A percentile compares a stretch with the other conserved stretches of the same genome.
Evolutionary conservation across 2,797 vertebrate genomes (phyloP).

Genomic region (Peromyscus nudipes): DNA sequence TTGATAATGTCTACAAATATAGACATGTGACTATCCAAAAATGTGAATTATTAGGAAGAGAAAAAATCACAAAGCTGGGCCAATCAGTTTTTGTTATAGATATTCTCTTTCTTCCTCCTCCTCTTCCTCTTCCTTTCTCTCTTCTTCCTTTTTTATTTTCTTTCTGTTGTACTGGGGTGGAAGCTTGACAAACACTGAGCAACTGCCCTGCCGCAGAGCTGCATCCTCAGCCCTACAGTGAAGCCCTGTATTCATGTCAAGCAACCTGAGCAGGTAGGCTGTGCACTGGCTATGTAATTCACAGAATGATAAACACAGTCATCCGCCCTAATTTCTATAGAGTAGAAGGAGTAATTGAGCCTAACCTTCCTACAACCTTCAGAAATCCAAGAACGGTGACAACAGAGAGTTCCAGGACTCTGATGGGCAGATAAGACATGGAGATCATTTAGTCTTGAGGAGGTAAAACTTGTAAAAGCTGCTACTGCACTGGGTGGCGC

Average conservation of each 20-base stretch:
- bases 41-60: constrained; percentile 18
- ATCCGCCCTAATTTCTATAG: not conserved
- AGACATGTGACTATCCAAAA: not conserved
- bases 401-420: not conserved
- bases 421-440: not conserved
- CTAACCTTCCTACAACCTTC: not conserved
- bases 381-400: not conserved
- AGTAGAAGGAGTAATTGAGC: not conserved
- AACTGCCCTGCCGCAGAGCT: not conserved
- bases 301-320: not conserved
- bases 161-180: not conserved
- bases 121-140: not conserved
- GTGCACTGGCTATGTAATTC: not conserved
- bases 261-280: not conserved
- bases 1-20: constrained; percentile 45
- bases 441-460: not conserved
- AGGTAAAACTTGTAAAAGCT: not conserved
- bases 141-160: not conserved
- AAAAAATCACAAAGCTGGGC: not conserved
- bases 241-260: not conserved
- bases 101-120: not conserved
- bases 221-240: not conserved
- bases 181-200: not conserved
- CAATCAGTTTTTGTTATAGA: not conserved
- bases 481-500: not conserved